Evolutionary conservation across 1,140 invertebrate genomes (phyloP).

Genomic region (Drosophila elegans): DNA sequence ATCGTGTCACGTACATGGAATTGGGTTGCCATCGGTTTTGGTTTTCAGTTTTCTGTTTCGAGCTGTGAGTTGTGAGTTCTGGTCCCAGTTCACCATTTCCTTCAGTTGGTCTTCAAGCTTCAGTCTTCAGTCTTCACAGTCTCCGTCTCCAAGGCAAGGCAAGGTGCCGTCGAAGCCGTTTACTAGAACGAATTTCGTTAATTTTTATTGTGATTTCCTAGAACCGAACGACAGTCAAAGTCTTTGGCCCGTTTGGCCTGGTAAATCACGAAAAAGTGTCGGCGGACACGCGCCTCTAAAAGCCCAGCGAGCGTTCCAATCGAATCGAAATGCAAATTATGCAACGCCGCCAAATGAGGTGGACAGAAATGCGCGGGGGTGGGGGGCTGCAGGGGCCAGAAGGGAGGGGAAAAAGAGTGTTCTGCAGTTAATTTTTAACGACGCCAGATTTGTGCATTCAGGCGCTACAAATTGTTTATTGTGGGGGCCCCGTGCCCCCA

Average conservation of each 20-base stretch:
- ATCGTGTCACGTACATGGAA: slow-evolving; percentile 82
- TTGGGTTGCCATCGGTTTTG: slow-evolving; percentile 66
- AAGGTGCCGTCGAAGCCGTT: slow-evolving; percentile 49
- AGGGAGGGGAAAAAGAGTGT: background rate
- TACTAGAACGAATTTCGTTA: slow-evolving; percentile 82
- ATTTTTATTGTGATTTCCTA: slow-evolving; percentile 84
- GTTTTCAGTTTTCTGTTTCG: slow-evolving; percentile 3
- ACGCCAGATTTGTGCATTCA: slow-evolving; percentile 80
- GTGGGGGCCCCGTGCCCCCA: slow-evolving; percentile 54
- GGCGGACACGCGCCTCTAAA: slow-evolving; percentile 82
- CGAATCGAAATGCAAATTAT: slow-evolving; percentile 84
- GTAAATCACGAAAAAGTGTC: slow-evolving; percentile 83
- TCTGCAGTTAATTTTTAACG: slow-evolving; percentile 79
- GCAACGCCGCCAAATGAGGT: slow-evolving; percentile 58
- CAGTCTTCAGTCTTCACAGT: slow-evolving; percentile 2
- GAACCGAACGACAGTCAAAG: slow-evolving; percentile 57
- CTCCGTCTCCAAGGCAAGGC: background rate
- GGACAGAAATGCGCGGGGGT: background rate
- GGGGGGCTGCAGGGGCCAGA: too few species aligned
- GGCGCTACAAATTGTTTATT: slow-evolving; percentile 82
- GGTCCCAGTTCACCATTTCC: background rate
- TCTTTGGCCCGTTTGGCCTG: slow-evolving; percentile 45
- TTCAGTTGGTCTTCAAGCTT: background rate
- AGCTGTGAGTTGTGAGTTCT: slow-evolving; percentile 4
- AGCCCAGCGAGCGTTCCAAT: slow-evolving; percentile 58